Base-by-base conservation (phyloP, 2,113 vertebrate species). In the Bubo bubo region DNA sequence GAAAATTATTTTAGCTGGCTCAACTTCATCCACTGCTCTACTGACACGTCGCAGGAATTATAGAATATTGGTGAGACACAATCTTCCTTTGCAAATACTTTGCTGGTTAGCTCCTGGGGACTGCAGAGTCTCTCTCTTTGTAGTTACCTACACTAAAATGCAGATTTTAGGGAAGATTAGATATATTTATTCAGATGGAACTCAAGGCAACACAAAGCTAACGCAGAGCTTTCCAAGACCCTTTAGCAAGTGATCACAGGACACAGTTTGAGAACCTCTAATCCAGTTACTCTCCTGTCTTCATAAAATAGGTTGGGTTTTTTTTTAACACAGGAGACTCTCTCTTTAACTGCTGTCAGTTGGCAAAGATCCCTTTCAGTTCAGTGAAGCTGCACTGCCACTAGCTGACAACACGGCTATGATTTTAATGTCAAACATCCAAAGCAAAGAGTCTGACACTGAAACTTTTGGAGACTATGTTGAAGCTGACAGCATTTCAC, bases 1-100 rank as follows among this genome's bases (percentile, higher is more conserved):
- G 70, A 81, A 96, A 95, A 83, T 95, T 93, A 87, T 93, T 95
- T 95, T 81, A 88, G 23, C 77, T 82, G 87, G 62, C 84, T 94
- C 84, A 82, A 79, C 77, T 95, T 90, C 71, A 90, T 95, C 74
- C 53, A 37, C 70, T 89, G 58, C 70, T 93, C 58, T 89, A 79
- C 73, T 73, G 87, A 80, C 64, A 74, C 71, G 43, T 84, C 5
- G 2, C 82, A 95, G 59, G 74, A 95, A 90, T 92, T 94, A 92
- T 0, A 90, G 63, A 37, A 71, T 88, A 90, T 86, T 43, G 56
- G 45, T 73, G 74, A 90, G 41, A 93, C 26, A 55, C 58, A 73
- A 66, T 86, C 96, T 93, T 91, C 84, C 67, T 76, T 93, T 88
- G 84, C 70, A 95, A 93, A 90, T 66, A 39, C 16, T 89, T 39